A percentile compares a stretch with the other conserved stretches of the same genome.
Conservation (phyloP, 1,140 invertebrate species). For the Vollenhovia emeryi region DNA sequence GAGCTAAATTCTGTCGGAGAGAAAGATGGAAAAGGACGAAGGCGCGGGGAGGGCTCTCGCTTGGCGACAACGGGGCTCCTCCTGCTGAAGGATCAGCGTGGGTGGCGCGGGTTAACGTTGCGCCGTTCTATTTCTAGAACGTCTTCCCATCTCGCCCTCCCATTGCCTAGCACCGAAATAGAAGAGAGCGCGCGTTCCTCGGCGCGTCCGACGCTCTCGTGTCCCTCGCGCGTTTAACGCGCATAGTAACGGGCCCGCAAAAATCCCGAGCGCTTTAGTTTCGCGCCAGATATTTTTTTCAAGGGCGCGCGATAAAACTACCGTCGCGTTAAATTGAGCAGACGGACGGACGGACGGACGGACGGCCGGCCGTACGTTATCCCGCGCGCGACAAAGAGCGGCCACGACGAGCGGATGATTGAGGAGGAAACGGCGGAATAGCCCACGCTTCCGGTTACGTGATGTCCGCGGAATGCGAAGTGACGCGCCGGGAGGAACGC, state of each 20-base stretch:
- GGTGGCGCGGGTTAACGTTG: slow-evolving; percentile 26
- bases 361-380: too few species aligned
- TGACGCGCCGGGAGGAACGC: not conserved
- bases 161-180: slow-evolving; percentile 31
- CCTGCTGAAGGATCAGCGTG: slow-evolving; percentile 32
- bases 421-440: slow-evolving; percentile 49
- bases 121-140: slow-evolving; percentile 40
- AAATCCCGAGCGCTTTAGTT: slow-evolving; percentile 19
- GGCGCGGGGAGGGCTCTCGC: not conserved
- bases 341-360: not conserved
- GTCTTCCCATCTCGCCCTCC: slow-evolving; percentile 9
- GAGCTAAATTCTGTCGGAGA: not conserved
- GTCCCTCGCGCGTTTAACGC: not conserved
- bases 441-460: slow-evolving; percentile 45
- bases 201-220: not conserved
- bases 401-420: slow-evolving; percentile 3
- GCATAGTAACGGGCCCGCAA: not conserved
- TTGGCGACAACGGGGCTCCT: not conserved
- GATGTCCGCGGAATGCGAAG: slow-evolving; percentile 47
- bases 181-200: not conserved
- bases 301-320: slow-evolving; percentile 1
- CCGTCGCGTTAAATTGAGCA: slow-evolving; percentile 7
- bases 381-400: not conserved
- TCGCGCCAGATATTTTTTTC: not conserved
- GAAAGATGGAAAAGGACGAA: not conserved